phyloP scores from a whole-genome alignment of 92 coral and sea anemone species.

The Porites lobata region DNA sequence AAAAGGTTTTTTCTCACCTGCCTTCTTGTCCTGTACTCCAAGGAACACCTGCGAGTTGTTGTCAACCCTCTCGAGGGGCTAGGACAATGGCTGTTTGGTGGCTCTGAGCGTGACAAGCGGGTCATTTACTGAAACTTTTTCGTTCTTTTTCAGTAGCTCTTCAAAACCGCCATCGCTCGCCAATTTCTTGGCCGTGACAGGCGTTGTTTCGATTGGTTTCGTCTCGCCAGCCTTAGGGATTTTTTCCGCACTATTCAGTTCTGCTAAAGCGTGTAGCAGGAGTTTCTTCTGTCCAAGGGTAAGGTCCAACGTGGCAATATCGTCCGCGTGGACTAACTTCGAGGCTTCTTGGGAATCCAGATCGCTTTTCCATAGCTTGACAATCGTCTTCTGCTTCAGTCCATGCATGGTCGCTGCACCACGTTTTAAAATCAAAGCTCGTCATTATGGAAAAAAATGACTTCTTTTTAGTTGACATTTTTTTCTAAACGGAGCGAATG shows the following conservation, averaged over 20 bases:
- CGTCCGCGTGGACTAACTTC: too few relatives aligned
- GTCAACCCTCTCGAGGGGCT: constrained; percentile 34
- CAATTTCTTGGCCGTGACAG: constrained; percentile 9
- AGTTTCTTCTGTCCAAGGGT: constrained; percentile 15
- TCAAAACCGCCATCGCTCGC: constrained; percentile 26
- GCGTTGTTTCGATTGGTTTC: background rate
- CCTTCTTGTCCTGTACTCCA: background rate
- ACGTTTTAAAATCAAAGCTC: too few relatives aligned
- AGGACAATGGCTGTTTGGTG: constrained; percentile 8
- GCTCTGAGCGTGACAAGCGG: background rate
- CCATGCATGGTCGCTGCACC: too few relatives aligned
- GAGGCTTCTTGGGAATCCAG: too few relatives aligned
- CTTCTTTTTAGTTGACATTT: too few relatives aligned
- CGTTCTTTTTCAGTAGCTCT: constrained; percentile 4
- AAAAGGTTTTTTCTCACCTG: constrained; percentile 33
- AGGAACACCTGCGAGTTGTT: constrained; percentile 58
- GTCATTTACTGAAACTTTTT: background rate
- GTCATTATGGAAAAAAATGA: too few relatives aligned
- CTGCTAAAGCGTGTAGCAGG: background rate
- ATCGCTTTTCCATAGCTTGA: too few relatives aligned
- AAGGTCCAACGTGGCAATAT: background rate
- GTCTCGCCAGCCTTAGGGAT: background rate
- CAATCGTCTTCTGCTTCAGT: too few relatives aligned
- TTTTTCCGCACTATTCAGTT: background rate
- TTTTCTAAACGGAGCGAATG: too few relatives aligned